Evolutionary conservation across 2,797 vertebrate genomes (phyloP).

Genomic region (Siniperca scherzeri): DNA sequence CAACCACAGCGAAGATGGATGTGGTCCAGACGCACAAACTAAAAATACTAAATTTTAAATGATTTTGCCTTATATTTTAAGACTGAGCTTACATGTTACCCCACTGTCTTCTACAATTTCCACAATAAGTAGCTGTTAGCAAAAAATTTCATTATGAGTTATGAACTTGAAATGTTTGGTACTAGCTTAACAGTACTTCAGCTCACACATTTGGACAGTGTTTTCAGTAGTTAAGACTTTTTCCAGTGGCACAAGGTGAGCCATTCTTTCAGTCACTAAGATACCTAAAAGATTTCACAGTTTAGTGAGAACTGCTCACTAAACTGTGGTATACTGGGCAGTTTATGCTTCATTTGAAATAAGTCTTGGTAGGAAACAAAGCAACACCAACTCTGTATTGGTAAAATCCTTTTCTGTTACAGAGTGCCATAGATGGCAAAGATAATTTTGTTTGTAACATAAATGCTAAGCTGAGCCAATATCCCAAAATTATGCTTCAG

Average conservation of each 20-base stretch:
- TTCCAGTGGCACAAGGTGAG: not conserved
- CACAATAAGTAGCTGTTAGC: not conserved
- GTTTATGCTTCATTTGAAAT: not conserved
- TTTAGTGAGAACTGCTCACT: not conserved
- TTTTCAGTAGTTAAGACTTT: not conserved
- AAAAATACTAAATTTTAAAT: constrained; percentile 23
- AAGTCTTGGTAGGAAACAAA: not conserved
- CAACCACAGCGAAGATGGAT: constrained; percentile 20
- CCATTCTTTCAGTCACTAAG: not conserved
- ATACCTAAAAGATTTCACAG: not conserved
- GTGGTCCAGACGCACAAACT: constrained; percentile 24
- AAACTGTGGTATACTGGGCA: not conserved
- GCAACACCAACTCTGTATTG: not conserved
- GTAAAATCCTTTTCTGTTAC: not conserved
- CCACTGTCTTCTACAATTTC: not conserved
- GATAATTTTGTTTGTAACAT: no score
- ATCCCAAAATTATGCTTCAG: no score
- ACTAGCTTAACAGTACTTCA: no score
- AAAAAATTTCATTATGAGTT: not conserved
- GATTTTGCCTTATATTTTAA: not conserved
- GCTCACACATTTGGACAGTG: not conserved
- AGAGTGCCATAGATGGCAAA: not conserved
- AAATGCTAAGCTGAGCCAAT: not conserved
- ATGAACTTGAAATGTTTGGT: not conserved
- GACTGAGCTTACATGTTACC: not conserved